Conservation (phyloP, 2,888 invertebrate genomes). For the Calliphora vomitoria region DNA sequence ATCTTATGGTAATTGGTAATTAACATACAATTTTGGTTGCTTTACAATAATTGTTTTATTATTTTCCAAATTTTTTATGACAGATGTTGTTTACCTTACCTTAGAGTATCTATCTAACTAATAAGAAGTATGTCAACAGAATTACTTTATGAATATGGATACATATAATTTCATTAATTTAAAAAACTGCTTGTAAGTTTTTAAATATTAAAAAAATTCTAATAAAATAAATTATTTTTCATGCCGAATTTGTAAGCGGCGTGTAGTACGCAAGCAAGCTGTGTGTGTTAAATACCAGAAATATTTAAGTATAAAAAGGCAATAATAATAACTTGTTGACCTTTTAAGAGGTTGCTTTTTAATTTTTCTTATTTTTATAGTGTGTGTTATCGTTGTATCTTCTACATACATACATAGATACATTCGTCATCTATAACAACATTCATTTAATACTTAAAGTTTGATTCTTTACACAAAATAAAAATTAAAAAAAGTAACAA, state of each 20-base stretch:
- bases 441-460: slow-evolving; percentile 28
- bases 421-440: slow-evolving; percentile 48
- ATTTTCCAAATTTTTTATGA: not conserved
- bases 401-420: slow-evolving; percentile 53
- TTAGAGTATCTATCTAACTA: too few species aligned
- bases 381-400: slow-evolving; percentile 43
- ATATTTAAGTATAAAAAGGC: slow-evolving; percentile 12
- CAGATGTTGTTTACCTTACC: not conserved
- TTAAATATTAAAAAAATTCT: not conserved
- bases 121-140: too few species aligned
- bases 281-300: slow-evolving; percentile 2
- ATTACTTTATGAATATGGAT: too few species aligned
- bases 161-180: not conserved
- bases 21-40: not conserved
- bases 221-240: slow-evolving; percentile 15
- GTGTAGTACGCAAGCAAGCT: not conserved
- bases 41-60: not conserved
- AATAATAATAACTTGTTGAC: slow-evolving; percentile 70
- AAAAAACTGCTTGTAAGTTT: not conserved
- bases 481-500: not conserved
- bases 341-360: slow-evolving; percentile 63
- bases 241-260: slow-evolving; percentile 7
- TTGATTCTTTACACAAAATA: slow-evolving; percentile 14
- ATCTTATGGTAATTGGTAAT: not conserved
- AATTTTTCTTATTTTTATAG: slow-evolving; percentile 25